These are phyloP conservation scores for Cataglyphis rosenhaueri DNA, from an alignment of 2,888 invertebrate species.

Conservation along the genomic window DNA sequence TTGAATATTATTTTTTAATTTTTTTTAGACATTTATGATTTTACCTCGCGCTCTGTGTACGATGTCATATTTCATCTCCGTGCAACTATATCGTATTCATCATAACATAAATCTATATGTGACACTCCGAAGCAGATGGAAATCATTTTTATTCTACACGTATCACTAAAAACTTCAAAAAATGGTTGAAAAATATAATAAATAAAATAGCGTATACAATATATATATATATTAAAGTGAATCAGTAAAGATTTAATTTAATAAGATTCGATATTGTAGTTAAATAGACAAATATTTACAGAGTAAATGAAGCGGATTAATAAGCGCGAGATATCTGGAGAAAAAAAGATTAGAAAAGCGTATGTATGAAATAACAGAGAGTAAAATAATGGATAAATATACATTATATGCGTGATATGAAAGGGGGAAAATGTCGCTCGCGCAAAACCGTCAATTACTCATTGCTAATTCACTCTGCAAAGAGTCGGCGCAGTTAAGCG, in stretches of 20 bases:
- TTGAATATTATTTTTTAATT: not conserved
- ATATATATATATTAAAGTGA: not conserved
- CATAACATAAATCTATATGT: slow-evolving; percentile 47
- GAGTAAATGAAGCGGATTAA: slow-evolving; percentile 11
- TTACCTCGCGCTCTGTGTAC: slow-evolving; percentile 18
- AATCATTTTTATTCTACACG: slow-evolving; percentile 38
- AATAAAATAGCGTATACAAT: not conserved
- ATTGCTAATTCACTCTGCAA: not conserved
- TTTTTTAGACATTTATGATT: slow-evolving; percentile 33
- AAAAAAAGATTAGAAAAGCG: not conserved
- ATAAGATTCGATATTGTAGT: slow-evolving; percentile 5
- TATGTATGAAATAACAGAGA: not conserved
- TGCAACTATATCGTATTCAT: slow-evolving; percentile 31
- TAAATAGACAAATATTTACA: slow-evolving; percentile 10
- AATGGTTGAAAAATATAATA: not conserved
- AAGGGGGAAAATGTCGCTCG: not conserved
- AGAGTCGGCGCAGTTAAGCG: slow-evolving; percentile 2
- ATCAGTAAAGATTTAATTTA: slow-evolving; percentile 14
- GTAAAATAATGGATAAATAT: slow-evolving; percentile 15
- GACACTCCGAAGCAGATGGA: slow-evolving; percentile 42
- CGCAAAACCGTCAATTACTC: slow-evolving; percentile 1
- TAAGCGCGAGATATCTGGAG: not conserved
- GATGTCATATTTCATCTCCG: slow-evolving; percentile 37
- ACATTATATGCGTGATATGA: not conserved
- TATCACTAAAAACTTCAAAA: not conserved